phyloP scores from a whole-genome alignment of 2,797 vertebrate species.

The Fundulus diaphanus region DNA sequence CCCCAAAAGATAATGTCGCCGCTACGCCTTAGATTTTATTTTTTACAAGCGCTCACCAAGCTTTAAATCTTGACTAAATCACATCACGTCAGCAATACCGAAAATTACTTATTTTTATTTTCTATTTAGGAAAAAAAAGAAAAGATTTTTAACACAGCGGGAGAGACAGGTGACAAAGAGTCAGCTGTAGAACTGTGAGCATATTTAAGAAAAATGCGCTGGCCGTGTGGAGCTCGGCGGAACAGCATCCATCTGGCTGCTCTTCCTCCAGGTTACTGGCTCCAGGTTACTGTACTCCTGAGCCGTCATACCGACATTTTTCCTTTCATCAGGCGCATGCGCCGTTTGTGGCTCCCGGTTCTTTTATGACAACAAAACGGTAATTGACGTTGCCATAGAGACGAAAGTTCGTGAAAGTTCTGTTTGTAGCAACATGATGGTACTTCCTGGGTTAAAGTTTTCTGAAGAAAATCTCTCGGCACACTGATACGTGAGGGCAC shows the following conservation, averaged over 20 bases:
- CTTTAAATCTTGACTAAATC: not conserved
- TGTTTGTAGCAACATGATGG: constrained; percentile 24
- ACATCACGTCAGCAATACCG: not conserved
- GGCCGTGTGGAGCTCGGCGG: too few relatives aligned
- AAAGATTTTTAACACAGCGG: too few relatives aligned
- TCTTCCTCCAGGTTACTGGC: too few relatives aligned
- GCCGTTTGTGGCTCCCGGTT: not conserved
- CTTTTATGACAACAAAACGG: not conserved
- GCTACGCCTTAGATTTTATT: not conserved
- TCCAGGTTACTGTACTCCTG: too few relatives aligned
- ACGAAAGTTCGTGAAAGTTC: constrained; percentile 19
- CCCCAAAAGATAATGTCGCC: not conserved
- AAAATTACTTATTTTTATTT: not conserved
- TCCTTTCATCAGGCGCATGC: not conserved
- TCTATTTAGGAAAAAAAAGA: not conserved
- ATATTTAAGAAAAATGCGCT: too few relatives aligned
- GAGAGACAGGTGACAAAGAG: not conserved
- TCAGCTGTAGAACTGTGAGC: not conserved
- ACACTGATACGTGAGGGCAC: not conserved
- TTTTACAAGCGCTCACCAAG: not conserved
- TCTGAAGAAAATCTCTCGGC: not conserved
- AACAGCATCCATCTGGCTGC: too few relatives aligned
- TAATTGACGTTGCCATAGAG: constrained; percentile 39
- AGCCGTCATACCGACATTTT: not conserved
- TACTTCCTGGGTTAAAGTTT: not conserved